A percentile compares a stretch with the other conserved stretches of the same genome.
Conservation (phyloP, 2,113 vertebrate genomes). For the Brienomyrus longianalis region DNA sequence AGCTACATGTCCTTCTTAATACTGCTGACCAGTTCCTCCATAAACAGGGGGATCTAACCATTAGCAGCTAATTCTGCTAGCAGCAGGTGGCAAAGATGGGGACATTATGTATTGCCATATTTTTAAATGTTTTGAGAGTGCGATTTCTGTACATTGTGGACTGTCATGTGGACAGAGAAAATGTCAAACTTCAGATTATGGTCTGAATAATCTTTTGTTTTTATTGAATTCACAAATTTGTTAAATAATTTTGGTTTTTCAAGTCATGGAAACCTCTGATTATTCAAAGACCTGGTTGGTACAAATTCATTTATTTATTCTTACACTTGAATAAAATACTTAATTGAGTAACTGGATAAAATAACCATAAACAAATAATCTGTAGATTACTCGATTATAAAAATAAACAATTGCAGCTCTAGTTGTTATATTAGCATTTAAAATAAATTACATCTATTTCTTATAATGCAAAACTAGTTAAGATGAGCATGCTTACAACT, state of each 20-base stretch:
- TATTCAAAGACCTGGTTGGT: not conserved
- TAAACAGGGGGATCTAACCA: too few relatives aligned
- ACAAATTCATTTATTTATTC: not conserved
- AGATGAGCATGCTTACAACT: not conserved
- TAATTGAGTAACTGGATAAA: not conserved
- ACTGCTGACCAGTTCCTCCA: not conserved
- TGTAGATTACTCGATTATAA: not conserved
- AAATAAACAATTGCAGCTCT: not conserved
- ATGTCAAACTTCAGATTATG: not conserved
- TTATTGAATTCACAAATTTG: not conserved
- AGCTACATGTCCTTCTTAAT: too few relatives aligned
- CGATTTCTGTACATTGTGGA: not conserved
- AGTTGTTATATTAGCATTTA: not conserved
- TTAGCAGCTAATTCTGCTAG: too few relatives aligned
- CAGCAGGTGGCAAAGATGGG: not conserved
- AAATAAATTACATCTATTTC: not conserved
- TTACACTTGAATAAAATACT: not conserved
- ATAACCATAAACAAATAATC: not conserved
- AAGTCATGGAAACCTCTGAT: not conserved
- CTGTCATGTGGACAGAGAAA: not conserved
- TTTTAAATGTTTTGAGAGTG: not conserved
- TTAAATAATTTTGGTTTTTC: not conserved
- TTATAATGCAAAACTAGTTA: not conserved
- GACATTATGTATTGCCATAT: not conserved
- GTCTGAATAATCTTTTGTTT: not conserved